These are phyloP conservation scores for Physocephala rufipes DNA, from an alignment of 2,888 invertebrate genomes.

Conservation along the genomic window DNA sequence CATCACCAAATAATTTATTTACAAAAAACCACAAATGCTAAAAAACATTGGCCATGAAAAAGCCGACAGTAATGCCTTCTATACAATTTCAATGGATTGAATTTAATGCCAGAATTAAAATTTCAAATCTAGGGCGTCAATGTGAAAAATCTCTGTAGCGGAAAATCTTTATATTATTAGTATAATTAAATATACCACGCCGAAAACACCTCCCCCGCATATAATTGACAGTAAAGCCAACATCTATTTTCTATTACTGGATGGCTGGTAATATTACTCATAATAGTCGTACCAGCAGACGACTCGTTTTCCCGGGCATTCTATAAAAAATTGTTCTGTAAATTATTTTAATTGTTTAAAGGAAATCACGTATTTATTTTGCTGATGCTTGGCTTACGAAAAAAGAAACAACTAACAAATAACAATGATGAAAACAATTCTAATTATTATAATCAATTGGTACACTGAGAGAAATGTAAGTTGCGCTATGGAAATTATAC, in stretches of 20 bases:
- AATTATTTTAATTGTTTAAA: conserved; percentile 32
- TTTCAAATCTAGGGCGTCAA: not conserved
- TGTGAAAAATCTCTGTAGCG: conserved; percentile 20
- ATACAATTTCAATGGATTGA: too few species aligned
- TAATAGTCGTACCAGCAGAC: not conserved
- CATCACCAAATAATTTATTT: too few species aligned
- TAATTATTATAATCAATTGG: too few species aligned
- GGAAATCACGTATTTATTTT: conserved; percentile 29
- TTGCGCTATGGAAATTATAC: too few species aligned
- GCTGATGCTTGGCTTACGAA: conserved; percentile 4
- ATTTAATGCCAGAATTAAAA: too few species aligned
- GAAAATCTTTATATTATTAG: conserved; percentile 27
- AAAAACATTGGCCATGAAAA: too few species aligned
- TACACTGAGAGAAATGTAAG: too few species aligned
- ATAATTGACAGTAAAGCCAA: not conserved
- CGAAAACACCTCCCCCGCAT: too few species aligned
- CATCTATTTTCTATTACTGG: too few species aligned
- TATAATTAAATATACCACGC: not conserved
- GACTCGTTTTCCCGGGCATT: not conserved
- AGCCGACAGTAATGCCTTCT: too few species aligned
- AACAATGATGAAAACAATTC: not conserved
- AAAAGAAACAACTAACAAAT: not conserved
- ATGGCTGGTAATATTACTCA: too few species aligned
- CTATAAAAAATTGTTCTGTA: not conserved
- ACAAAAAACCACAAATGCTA: too few species aligned